Evolutionary conservation across 2,113 vertebrate species (phyloP).

Genomic region (Indri indri): DNA sequence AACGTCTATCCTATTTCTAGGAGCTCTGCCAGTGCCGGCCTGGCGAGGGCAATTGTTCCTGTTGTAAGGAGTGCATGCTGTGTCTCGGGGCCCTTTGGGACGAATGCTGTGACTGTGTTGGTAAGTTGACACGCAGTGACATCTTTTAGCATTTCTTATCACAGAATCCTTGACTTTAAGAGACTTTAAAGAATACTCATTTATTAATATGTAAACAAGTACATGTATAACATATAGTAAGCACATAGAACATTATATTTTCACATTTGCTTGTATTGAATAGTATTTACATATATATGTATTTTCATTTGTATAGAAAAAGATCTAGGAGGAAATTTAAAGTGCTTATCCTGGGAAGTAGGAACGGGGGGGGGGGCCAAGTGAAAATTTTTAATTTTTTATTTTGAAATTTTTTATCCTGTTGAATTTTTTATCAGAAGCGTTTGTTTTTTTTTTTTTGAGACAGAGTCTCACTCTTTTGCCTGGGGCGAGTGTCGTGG

Average conservation of each 20-base stretch:
- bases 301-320: slow-evolving; percentile 20
- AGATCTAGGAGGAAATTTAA: background rate
- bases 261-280: background rate
- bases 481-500: no score
- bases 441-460: background rate
- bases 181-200: background rate
- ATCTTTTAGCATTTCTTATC: background rate
- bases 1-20: slow-evolving; percentile 81
- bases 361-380: background rate
- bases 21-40: slow-evolving; percentile 98
- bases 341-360: background rate
- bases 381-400: background rate
- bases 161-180: background rate
- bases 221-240: background rate
- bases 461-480: no score
- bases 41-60: slow-evolving; percentile 96
- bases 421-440: background rate
- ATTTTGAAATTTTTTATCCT: background rate
- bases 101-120: slow-evolving; percentile 98
- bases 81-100: slow-evolving; percentile 98
- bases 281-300: background rate
- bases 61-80: slow-evolving; percentile 99
- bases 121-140: slow-evolving; percentile 84
- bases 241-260: background rate
- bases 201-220: background rate